Evolutionary conservation across 1,140 invertebrate genomes (phyloP).

Genomic region (Drosophila oshimai): DNA sequence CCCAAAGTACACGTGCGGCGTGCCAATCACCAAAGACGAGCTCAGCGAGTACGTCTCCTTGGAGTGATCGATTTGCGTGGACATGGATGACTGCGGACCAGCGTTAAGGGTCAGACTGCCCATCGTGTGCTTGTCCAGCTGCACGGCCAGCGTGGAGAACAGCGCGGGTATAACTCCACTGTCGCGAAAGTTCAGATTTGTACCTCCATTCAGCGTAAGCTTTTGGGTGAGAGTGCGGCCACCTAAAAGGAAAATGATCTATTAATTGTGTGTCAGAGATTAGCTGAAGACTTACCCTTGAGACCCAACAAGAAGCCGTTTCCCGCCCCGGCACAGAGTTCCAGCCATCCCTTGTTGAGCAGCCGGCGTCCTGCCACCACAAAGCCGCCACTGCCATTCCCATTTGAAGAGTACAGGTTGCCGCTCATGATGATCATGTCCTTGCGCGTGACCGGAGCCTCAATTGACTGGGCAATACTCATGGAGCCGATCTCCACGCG

Average conservation of each 20-base stretch:
- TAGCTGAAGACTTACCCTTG: conserved; percentile 84
- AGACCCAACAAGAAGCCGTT: conserved; percentile 89
- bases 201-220: conserved; percentile 85
- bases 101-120: conserved; percentile 93
- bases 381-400: conserved; percentile 88
- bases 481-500: conserved; percentile 94
- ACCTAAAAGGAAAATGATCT: conserved; percentile 20
- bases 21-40: conserved; percentile 90
- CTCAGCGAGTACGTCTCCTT: conserved; percentile 87
- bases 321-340: conserved; percentile 90
- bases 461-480: conserved; percentile 95
- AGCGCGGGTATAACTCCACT: conserved; percentile 88
- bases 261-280: neutral
- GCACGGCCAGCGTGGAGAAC: conserved; percentile 89
- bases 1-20: conserved; percentile 90
- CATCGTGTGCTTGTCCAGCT: conserved; percentile 92
- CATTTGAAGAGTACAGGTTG: conserved; percentile 93
- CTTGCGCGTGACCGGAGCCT: conserved; percentile 93
- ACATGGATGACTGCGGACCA: conserved; percentile 88
- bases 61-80: conserved; percentile 90
- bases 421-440: conserved; percentile 92
- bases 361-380: conserved; percentile 89
- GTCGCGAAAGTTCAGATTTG: conserved; percentile 88
- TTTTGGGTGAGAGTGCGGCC: conserved; percentile 62
- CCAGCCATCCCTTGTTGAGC: conserved; percentile 92